These are phyloP conservation scores for Leptopilina boulardi DNA, from an alignment of 1,140 invertebrate species.

Conservation along the genomic window DNA sequence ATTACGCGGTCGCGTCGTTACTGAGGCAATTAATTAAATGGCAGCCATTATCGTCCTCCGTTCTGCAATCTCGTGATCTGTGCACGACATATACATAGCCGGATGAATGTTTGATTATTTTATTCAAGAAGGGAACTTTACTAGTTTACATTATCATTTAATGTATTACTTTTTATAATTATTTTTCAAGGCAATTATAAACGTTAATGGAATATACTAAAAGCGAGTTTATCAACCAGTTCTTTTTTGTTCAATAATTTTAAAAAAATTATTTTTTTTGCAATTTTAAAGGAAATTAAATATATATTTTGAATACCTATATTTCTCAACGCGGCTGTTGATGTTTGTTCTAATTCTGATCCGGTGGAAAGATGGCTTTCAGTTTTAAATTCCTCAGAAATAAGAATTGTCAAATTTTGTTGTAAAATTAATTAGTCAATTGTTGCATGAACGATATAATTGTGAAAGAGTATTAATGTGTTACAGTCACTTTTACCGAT, in stretches of 20 bases:
- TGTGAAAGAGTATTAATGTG: too few relatives aligned
- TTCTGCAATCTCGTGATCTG: conserved; percentile 24
- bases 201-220: not conserved
- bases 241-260: too few relatives aligned
- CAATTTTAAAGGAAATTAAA: too few relatives aligned
- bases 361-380: too few relatives aligned
- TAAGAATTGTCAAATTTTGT: too few relatives aligned
- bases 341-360: too few relatives aligned
- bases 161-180: conserved; percentile 5
- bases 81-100: conserved; percentile 28
- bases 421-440: too few relatives aligned
- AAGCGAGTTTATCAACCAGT: not conserved
- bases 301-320: too few relatives aligned
- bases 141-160: conserved; percentile 1
- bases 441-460: too few relatives aligned
- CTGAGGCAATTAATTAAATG: conserved; percentile 33
- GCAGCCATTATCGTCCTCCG: conserved; percentile 27
- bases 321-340: too few relatives aligned
- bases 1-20: conserved; percentile 25
- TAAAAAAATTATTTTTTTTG: not conserved
- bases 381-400: too few relatives aligned
- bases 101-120: conserved; percentile 30
- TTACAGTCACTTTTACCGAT: too few relatives aligned
- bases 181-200: not conserved
- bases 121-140: not conserved